Conservation (phyloP, 2,113 vertebrate species). For the Centrocercus urophasianus region DNA sequence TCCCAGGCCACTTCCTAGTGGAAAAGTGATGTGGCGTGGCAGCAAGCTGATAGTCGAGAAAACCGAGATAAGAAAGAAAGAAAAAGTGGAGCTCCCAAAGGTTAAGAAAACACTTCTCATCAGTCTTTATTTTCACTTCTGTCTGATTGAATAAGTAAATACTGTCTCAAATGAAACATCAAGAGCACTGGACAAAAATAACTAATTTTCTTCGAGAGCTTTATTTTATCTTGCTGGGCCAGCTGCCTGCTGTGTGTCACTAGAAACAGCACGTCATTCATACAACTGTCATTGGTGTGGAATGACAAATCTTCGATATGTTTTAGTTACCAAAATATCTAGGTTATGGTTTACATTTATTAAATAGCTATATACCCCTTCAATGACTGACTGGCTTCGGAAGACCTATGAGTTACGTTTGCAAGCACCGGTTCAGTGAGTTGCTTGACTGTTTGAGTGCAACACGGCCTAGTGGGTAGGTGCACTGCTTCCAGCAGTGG, state of each 20-base stretch:
- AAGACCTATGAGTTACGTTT: not conserved
- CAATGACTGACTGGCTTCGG: rapidly evolving
- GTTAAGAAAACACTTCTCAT: slow-evolving; percentile 45
- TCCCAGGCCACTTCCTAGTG: slow-evolving; percentile 6
- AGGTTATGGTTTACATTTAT: not conserved
- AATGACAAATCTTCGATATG: not conserved
- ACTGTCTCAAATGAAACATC: slow-evolving; percentile 23
- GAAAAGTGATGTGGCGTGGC: slow-evolving; percentile 10
- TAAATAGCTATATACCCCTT: not conserved
- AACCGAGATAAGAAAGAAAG: slow-evolving; percentile 2
- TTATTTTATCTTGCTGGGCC: slow-evolving; percentile 13
- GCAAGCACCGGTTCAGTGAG: not conserved
- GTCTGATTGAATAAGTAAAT: slow-evolving; percentile 38
- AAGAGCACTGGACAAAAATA: slow-evolving; percentile 16
- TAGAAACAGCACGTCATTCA: not conserved
- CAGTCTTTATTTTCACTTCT: slow-evolving; percentile 22
- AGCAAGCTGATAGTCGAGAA: slow-evolving; percentile 15
- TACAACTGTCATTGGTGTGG: not conserved
- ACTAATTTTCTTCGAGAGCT: not conserved
- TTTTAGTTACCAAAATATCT: not conserved
- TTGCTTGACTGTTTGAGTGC: not conserved
- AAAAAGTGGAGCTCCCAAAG: not conserved
- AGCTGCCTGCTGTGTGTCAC: not conserved
- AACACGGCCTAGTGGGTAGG: not conserved
- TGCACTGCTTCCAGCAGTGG: not conserved